Base-by-base conservation (phyloP, 2,113 vertebrate genomes). In the Solea solea region DNA sequence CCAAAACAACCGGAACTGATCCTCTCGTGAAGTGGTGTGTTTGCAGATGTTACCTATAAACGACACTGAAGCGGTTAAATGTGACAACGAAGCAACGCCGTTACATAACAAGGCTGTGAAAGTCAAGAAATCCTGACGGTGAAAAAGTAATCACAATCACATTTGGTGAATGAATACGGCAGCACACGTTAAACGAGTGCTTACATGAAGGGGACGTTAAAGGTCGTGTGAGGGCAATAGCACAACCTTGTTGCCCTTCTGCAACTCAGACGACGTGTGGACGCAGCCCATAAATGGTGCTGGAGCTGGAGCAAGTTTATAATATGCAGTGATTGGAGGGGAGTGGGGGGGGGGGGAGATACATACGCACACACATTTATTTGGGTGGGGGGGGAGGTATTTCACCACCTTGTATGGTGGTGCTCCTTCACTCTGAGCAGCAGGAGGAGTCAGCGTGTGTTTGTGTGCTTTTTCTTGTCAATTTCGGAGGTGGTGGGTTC, bases 391-490 rank as follows among this genome's bases (percentile, higher is more conserved):
- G 57, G 82, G 78, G 74, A 82, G 76, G 80, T 83, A 74, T 84
- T 91, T 85, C 76, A 78, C 89, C 79, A 82, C 92, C 93, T 87
- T 93, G 88, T 93, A 94, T 91, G 93, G 93, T 88, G 74, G 93
- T 88, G 74, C 74, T 92, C 72, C 74, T 76, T 72, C 69, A 72
- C 64, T 62, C 63, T 27, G 63, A 81, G 72, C 65, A 71, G 44
- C 64, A 73, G 70, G 65, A 76, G 83, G 74, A 83, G 76, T 64
- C 57, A 27, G 74, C 82, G 76, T 64, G 55, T n/a, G 65, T 39
- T 63, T 65, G 76, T 45, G 78, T 83, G 79, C 40, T 85, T 83
- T 79, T 85, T 84, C 81, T 82, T 90, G 88, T 92, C 88, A 91
- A 90, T 90, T 21, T 21, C 21, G 74, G 67, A 80, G 76, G 69